Evolutionary conservation across 2,888 invertebrate species (phyloP).

Genomic region (Corythucha ciliata): DNA sequence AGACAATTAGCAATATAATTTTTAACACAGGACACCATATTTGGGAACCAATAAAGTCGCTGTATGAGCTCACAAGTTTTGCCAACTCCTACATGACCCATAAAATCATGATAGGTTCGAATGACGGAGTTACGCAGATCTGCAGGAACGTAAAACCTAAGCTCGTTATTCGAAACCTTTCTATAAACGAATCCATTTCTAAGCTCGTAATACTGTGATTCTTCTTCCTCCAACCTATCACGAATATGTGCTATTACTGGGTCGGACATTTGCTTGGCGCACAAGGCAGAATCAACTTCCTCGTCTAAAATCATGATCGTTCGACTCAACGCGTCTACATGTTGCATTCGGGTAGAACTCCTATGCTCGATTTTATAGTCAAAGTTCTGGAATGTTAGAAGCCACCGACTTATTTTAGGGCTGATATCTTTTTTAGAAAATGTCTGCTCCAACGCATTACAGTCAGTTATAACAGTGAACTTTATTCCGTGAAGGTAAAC

Average conservation of each 20-base stretch:
- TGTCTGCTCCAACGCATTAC: background rate
- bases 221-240: constrained; percentile 3
- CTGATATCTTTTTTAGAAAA: constrained; percentile 37
- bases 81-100: constrained; percentile 40
- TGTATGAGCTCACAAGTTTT: constrained; percentile 38
- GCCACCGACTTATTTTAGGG: constrained; percentile 37
- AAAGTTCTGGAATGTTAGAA: constrained; percentile 34
- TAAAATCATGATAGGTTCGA: constrained; percentile 37
- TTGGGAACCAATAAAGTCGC: constrained; percentile 41
- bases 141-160: constrained; percentile 18
- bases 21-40: constrained; percentile 39
- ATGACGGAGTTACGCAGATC: constrained; percentile 9
- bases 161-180: background rate
- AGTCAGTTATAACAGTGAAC: constrained; percentile 12
- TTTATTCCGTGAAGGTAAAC: background rate
- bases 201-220: constrained; percentile 7
- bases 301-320: constrained; percentile 33
- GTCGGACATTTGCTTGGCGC: constrained; percentile 17
- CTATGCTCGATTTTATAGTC: constrained; percentile 35
- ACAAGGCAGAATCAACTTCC: constrained; percentile 33
- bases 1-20: constrained; percentile 41
- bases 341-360: constrained; percentile 32
- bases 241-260: constrained; percentile 1
- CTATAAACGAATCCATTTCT: constrained; percentile 13
- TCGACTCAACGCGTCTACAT: constrained; percentile 35